Evolutionary conservation across 1,140 invertebrate species (phyloP).

Genomic region (Drosophila ogumai): DNA sequence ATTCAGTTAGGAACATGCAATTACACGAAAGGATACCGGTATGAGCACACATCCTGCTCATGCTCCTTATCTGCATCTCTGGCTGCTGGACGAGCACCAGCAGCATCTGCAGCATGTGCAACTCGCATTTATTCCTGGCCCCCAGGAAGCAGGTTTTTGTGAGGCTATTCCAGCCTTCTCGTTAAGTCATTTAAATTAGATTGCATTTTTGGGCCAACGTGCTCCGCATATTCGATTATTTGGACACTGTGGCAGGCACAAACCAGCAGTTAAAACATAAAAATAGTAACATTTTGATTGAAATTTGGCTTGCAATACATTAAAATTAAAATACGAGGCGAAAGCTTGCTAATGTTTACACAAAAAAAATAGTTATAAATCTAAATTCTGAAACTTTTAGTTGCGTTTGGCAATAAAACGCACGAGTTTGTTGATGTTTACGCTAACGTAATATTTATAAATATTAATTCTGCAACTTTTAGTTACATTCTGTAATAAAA

Average conservation of each 20-base stretch:
- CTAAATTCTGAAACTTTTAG: background rate
- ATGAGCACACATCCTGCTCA: conserved; percentile 18
- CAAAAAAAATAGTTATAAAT: background rate
- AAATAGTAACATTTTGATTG: background rate
- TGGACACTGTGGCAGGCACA: background rate
- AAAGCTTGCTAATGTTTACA: background rate
- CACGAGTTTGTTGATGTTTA: background rate
- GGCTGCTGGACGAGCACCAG: conserved; percentile 6
- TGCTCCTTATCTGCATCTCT: conserved; percentile 35
- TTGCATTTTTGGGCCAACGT: conserved; percentile 54
- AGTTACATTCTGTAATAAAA: conserved; percentile 5
- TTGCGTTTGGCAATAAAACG: too few relatives aligned
- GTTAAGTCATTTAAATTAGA: conserved; percentile 56
- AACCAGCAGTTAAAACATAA: background rate
- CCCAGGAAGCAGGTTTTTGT: conserved; percentile 25
- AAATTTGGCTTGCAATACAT: background rate
- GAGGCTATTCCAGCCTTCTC: conserved; percentile 23
- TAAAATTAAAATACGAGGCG: background rate
- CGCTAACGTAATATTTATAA: background rate
- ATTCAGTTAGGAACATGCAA: conserved; percentile 19
- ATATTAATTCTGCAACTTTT: background rate
- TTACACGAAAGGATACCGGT: conserved; percentile 11
- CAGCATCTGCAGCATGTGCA: conserved; percentile 46
- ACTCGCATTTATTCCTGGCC: conserved; percentile 40
- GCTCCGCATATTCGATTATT: conserved; percentile 47